These are phyloP conservation scores for Meliscaeva auricollis DNA, from an alignment of 2,888 invertebrate species.

Conservation along the genomic window DNA sequence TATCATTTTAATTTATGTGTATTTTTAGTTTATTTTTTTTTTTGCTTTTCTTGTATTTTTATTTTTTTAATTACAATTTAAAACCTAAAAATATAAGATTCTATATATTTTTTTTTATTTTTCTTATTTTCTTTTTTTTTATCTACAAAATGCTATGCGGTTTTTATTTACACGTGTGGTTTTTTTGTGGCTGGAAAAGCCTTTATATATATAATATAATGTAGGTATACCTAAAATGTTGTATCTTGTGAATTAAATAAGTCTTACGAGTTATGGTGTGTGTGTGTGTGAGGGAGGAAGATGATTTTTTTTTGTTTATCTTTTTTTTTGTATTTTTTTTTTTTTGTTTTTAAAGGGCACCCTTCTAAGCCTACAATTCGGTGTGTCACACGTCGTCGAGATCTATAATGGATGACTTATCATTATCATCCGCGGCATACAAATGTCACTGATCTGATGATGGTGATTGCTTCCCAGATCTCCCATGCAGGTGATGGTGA, in stretches of 20 bases:
- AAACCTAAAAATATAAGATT: conserved; percentile 52
- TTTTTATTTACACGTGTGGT: conserved; percentile 67
- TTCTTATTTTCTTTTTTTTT: conserved; percentile 40
- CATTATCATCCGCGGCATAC: conserved; percentile 81
- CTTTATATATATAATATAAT: conserved; percentile 16
- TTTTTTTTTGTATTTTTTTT: background rate
- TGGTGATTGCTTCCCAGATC: conserved; percentile 77
- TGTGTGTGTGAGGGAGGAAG: conserved; percentile 46
- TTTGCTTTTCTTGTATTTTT: conserved; percentile 46
- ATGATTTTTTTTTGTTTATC: conserved; percentile 20
- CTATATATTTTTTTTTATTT: conserved; percentile 20
- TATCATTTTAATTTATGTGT: conserved; percentile 33
- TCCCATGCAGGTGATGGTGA: conserved; percentile 61
- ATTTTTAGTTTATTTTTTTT: conserved; percentile 36
- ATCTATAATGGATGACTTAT: conserved; percentile 83
- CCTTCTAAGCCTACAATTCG: conserved; percentile 66
- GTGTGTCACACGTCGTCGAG: conserved; percentile 84
- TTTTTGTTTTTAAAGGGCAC: conserved; percentile 24
- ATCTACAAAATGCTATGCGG: conserved; percentile 75
- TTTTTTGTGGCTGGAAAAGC: conserved; percentile 46
- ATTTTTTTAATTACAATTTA: conserved; percentile 44
- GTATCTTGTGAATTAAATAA: conserved; percentile 64
- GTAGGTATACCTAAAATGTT: conserved; percentile 30
- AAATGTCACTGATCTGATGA: conserved; percentile 84
- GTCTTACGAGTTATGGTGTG: conserved; percentile 63